Evolutionary conservation across 2,113 vertebrate genomes (phyloP), one percentile per base, ranked within the genome.

Genomic region (Capreolus pygargus): DNA sequence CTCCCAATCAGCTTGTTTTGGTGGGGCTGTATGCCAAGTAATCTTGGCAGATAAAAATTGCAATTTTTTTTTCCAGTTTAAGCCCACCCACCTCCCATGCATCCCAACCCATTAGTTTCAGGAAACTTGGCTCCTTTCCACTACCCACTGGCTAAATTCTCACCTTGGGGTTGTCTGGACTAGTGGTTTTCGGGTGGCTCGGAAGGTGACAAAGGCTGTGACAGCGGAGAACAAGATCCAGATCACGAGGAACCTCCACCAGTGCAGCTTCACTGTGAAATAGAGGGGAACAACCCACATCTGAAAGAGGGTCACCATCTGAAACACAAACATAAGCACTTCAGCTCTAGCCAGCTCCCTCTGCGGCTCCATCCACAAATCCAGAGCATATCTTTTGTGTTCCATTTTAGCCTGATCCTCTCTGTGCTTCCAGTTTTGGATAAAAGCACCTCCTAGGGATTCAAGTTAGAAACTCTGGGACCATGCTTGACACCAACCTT

Each of bases 261-360:
- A 99, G 97, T 99, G 99, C 91, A 99, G 99, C 99, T 99, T 99
- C 94, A 99, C 99, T 25, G 99, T 99, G 99, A 99, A 99, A 98
- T 99, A 99, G 86, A 99, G 99, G 50, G 99, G 99, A 60, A 99
- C 99, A 64, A 99, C 99, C 99, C 99, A 99, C 99, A 99, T 99
- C 99, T 99, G 99, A 99, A 99, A 99, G 95, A 99, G 99, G 82
- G 99, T 99, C 98, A 99, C 99, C 99, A 99, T 99, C 99, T 99
- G 99, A 79, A 98, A 98, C 81, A 98, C 94, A 64, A 98, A 70
- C 94, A 90, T 61, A 97, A 58, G 97, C 91, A 97, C 97, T 97
- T 98, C 94, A 98, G 98, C 96, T 92, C 94, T 14, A 76, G 90
- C 64, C 81, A 39, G 96, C 60, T 86, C 83, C 85, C 86, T 81